Evolutionary conservation across 2,113 vertebrate genomes (phyloP).

Genomic region (Tyrannus savana): DNA sequence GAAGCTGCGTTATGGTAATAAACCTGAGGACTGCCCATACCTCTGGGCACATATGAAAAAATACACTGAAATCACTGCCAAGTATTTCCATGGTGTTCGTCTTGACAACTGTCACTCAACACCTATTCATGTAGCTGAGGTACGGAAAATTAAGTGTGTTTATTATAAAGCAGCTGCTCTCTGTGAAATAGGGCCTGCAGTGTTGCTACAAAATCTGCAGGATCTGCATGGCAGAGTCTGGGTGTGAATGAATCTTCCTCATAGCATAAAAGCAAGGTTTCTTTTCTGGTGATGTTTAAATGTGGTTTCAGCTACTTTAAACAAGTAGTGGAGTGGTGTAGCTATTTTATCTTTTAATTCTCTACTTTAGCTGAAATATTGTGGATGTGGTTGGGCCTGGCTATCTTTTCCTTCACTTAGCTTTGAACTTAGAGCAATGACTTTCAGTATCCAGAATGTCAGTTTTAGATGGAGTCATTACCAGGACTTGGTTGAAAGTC

Average conservation of each 20-base stretch:
- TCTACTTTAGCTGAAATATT: not conserved
- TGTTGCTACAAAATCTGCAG: not conserved
- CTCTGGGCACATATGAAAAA: constrained; percentile 96
- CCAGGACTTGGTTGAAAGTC: not conserved
- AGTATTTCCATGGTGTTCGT: constrained; percentile 89
- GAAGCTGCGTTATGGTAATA: constrained; percentile 90
- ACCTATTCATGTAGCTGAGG: constrained; percentile 95
- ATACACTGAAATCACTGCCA: constrained; percentile 93
- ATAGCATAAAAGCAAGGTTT: not conserved
- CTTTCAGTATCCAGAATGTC: not conserved
- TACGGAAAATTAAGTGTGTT: constrained; percentile 51
- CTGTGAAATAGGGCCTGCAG: not conserved
- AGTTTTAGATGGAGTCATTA: not conserved
- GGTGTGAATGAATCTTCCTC: not conserved
- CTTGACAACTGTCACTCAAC: constrained; percentile 98
- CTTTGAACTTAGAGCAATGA: not conserved
- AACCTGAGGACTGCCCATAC: constrained; percentile 92
- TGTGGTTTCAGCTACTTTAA: not conserved
- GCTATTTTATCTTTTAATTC: not conserved
- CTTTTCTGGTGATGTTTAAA: not conserved
- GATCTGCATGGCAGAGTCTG: not conserved
- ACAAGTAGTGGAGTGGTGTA: not conserved
- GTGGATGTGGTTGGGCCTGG: not conserved
- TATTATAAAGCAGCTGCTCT: not conserved
- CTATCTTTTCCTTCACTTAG: not conserved